Evolutionary conservation across 2,797 vertebrate species (phyloP).

Genomic region (Somateria mollissima): DNA sequence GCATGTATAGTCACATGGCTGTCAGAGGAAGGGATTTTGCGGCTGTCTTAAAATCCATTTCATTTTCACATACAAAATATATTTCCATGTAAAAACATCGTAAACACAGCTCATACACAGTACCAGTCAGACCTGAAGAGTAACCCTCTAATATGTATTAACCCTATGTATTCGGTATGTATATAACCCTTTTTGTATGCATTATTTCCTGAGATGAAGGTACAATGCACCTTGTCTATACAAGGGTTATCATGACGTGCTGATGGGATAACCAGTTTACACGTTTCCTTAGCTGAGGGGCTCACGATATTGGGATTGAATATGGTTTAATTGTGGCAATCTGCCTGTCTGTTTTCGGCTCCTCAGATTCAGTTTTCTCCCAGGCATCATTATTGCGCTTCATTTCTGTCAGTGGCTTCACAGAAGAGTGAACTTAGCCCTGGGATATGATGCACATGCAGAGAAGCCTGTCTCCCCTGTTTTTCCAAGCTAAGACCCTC

Average conservation of each 20-base stretch:
- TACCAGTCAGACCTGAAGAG: not conserved
- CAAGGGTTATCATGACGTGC: too few relatives aligned
- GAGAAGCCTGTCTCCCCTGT: not conserved
- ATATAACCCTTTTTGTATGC: not conserved
- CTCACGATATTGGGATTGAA: not conserved
- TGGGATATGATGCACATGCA: not conserved
- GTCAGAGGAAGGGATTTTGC: not conserved
- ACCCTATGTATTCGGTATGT: too few relatives aligned
- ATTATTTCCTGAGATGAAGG: not conserved
- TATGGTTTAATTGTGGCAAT: not conserved
- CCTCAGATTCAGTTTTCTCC: not conserved
- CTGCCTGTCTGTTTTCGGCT: not conserved
- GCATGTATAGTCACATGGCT: rapidly evolving
- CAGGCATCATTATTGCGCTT: not conserved
- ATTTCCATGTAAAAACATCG: not conserved
- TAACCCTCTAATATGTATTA: not conserved
- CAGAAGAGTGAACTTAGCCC: not conserved
- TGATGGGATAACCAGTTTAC: not conserved
- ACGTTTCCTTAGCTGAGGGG: not conserved
- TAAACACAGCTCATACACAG: not conserved
- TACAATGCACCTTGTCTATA: not conserved
- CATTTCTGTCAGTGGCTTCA: not conserved
- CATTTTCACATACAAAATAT: not conserved
- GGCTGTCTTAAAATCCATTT: not conserved
- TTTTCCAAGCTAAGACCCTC: not conserved